Base-by-base conservation (phyloP, 2,113 vertebrate genomes). In the Sebastes fasciatus region DNA sequence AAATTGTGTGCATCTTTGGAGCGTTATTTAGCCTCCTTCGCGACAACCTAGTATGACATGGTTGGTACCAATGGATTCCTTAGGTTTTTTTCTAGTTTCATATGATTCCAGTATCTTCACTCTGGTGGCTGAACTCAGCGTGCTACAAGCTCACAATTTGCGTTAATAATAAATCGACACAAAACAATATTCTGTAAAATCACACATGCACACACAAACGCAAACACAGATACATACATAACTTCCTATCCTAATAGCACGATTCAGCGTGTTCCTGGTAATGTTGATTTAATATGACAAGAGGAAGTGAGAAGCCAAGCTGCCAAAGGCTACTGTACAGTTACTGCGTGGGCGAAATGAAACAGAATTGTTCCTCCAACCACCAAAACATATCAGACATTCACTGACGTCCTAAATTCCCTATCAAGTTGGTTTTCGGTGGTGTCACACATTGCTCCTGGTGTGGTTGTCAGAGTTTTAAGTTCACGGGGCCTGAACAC, bases 261-360 rank as follows among this genome's bases (percentile, higher is more conserved):
- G 34, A 83, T 46, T 79, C 10, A 11, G 0, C 3, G 0, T 21
- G 51, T 6, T 1, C 8, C 17, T 71, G 1, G 4, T 8, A 68
- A 0, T 0, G 0, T 1, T 67, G 14, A 52, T 45, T 62, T 1
- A 64, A 52, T 2, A 43, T 5, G 0, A 2, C 1, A 60, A 2
- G 5, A 52, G 65, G 43, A 40, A 34, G 11, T 1, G 2, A 55
- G 40, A 49, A 42, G 1, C 8, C 58, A 19, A 61, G 0, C 21
- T 70, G 0, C 40, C 58, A 77, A 62, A 5, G 26, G 67, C 58
- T 74, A 77, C 34, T 34, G 34, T 34, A 34, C 66, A 69, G 9
- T 3, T 43, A 13, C 58, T 43, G 34, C 0, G 0, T 46, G 5
- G 42, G 14, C 5, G 70, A 4, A 69, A 52, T 16, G 13, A 2